phyloP scores from a whole-genome alignment of 1,140 invertebrate species.

The Drosophila varians region DNA sequence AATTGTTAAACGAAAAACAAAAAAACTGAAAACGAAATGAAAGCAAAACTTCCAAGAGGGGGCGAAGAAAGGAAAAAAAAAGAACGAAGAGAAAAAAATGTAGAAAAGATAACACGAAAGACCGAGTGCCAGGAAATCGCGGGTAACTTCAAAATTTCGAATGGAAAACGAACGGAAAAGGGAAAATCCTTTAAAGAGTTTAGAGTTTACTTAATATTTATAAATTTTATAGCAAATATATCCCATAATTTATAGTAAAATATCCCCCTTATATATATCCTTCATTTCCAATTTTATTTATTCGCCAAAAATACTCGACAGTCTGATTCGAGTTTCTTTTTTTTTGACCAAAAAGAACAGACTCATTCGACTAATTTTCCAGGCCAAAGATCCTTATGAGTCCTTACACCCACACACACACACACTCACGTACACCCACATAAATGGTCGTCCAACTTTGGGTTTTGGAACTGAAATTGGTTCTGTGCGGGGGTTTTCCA shows the following conservation, averaged over 20 bases:
- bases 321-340: conserved; percentile 20
- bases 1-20: conserved; percentile 19
- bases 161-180: not conserved
- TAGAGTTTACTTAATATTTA: too few relatives aligned
- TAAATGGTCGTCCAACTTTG: conserved; percentile 52
- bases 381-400: conserved; percentile 16
- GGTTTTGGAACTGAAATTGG: conserved; percentile 57
- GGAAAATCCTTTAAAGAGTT: not conserved
- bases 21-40: conserved; percentile 19
- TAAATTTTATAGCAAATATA: too few relatives aligned
- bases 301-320: too few relatives aligned
- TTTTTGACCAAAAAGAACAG: conserved; percentile 12
- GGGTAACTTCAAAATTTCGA: not conserved
- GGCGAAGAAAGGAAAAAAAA: conserved; percentile 30
- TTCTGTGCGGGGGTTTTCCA: conserved; percentile 34
- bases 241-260: too few relatives aligned
- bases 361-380: conserved; percentile 44
- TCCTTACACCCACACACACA: not conserved
- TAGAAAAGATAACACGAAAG: conserved; percentile 23
- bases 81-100: not conserved
- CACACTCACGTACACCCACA: not conserved
- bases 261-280: too few relatives aligned
- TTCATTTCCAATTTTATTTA: too few relatives aligned
- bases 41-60: too few relatives aligned
- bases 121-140: conserved; percentile 1